These are phyloP conservation scores for Macropis europaea DNA, from an alignment of 2,888 invertebrate species.

Conservation along the genomic window DNA sequence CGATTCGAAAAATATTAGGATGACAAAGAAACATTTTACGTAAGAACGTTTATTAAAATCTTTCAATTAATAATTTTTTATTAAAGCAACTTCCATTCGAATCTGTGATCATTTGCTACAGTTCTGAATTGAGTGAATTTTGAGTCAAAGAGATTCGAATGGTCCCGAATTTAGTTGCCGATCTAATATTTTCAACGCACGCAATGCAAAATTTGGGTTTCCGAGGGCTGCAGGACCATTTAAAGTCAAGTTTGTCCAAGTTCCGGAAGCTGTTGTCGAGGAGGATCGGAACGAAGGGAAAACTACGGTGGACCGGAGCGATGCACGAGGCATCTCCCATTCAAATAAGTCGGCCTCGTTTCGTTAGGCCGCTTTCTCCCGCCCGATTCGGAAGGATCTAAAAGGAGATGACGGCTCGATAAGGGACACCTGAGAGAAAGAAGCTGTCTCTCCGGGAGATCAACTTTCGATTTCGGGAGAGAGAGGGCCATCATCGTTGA, in stretches of 20 bases:
- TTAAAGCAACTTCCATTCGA: too few relatives aligned
- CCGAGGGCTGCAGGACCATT: too few relatives aligned
- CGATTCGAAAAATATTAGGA: too few relatives aligned
- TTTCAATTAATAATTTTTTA: too few relatives aligned
- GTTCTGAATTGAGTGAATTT: too few relatives aligned
- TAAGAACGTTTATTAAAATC: too few relatives aligned
- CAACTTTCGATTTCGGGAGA: constrained; percentile 62
- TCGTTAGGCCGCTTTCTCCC: constrained; percentile 71
- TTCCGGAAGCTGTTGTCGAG: constrained; percentile 16
- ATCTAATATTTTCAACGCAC: too few relatives aligned
- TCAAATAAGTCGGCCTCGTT: constrained; percentile 71
- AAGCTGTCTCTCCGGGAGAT: constrained; percentile 40
- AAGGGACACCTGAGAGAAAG: constrained; percentile 47
- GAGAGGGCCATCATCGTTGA: constrained; percentile 42
- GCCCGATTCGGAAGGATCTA: constrained; percentile 60
- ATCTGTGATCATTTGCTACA: too few relatives aligned
- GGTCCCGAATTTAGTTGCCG: too few relatives aligned
- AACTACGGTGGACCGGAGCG: constrained; percentile 34
- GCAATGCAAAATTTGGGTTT: too few relatives aligned
- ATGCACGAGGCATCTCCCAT: constrained; percentile 63
- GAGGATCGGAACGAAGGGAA: constrained; percentile 47
- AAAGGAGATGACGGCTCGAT: constrained; percentile 45
- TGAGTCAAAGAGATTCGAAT: too few relatives aligned
- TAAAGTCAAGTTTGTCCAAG: background rate
- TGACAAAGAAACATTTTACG: too few relatives aligned